Evolutionary conservation across 2,113 vertebrate species (phyloP), one percentile per base, ranked within the genome.

Genomic region (Cathartes aura): DNA sequence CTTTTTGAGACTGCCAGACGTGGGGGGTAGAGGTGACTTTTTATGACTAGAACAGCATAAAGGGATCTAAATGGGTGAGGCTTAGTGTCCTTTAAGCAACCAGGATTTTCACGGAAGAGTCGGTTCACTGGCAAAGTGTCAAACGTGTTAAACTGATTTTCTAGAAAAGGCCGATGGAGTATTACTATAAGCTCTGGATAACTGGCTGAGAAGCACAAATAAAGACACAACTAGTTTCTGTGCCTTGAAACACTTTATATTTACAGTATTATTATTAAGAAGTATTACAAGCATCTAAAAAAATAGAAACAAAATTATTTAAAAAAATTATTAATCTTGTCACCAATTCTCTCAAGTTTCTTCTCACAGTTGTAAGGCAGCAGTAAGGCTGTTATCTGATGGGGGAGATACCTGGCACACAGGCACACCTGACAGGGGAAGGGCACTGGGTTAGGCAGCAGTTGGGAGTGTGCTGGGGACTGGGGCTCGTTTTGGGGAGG

Each of bases 381-480:
- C 59, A 36, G 59, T 5, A 53, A 42, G 63, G 52, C 40, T 68
- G 50, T 20, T 20, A 5, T 1, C 23, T 27, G 72, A 13, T 1
- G 36, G 30, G 43, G 67, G 24, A 73, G 40, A 52, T 11, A 43
- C 15, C 29, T 52, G 81, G 45, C 71, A 82, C 23, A 21, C 2
- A 5, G 40, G 78, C 38, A 45, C 12, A 53, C 5, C 38, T 47
- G 64, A 34, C 7, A 60, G n/a, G 67, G 80, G 32, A 71, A 63
- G 66, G 72, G 50, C 24, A 23, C 27, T 8, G 60, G 22, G 32
- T 17, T 34, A 71, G 73, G 48, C 60, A 79, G 64, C 64, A 53
- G n/a, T 1, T 0, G 0, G 56, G 60, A 66, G 11, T 0, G 0
- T 47, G 40, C 26, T n/a, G 63, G 26, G 34, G 16, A 18, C 12